Percentiles rank a stretch among this genome's conserved stretches.
phyloP scores from a whole-genome alignment of 37 sponge, comb jelly and placozoan genomes.

The Amphimedon queenslandica region DNA sequence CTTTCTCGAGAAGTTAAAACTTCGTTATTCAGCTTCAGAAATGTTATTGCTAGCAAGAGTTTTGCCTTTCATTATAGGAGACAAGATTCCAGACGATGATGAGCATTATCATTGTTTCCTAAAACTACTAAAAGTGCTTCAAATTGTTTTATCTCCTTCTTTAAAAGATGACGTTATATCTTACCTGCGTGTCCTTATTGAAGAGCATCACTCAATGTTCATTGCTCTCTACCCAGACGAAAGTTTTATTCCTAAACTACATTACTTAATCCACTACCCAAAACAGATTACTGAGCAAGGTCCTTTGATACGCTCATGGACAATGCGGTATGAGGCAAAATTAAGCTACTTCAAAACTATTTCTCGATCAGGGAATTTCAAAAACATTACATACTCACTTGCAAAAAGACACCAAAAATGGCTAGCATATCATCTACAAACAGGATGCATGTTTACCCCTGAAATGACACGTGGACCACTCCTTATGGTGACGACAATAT shows the following conservation, averaged over 20 bases:
- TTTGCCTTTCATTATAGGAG: constrained; percentile 17
- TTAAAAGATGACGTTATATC: not conserved
- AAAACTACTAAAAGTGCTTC: constrained; percentile 4
- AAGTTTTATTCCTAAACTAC: constrained; percentile 37
- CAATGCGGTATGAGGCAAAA: constrained; percentile 34
- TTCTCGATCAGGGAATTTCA: constrained; percentile 22
- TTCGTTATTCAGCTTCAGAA: constrained; percentile 2
- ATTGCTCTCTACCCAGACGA: constrained; percentile 5
- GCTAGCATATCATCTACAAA: constrained; percentile 13
- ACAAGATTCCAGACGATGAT: constrained; percentile 20
- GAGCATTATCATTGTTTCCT: constrained; percentile 14
- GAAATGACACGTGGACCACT: too few species aligned
- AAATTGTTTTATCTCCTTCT: not conserved
- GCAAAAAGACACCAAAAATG: constrained; percentile 20
- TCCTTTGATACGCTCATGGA: constrained; percentile 28
- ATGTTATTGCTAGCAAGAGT: constrained; percentile 10
- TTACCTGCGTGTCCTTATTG: constrained; percentile 10
- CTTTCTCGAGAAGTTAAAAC: not conserved
- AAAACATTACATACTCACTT: constrained; percentile 17
- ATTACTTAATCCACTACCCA: constrained; percentile 39
- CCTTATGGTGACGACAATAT: too few species aligned
- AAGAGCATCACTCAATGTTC: constrained; percentile 9
- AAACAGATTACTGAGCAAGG: constrained; percentile 18
- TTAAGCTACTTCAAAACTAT: not conserved
- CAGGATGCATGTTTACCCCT: too few species aligned